Base-by-base conservation (phyloP, 2,113 vertebrate species). In the Tetrax tetrax region DNA sequence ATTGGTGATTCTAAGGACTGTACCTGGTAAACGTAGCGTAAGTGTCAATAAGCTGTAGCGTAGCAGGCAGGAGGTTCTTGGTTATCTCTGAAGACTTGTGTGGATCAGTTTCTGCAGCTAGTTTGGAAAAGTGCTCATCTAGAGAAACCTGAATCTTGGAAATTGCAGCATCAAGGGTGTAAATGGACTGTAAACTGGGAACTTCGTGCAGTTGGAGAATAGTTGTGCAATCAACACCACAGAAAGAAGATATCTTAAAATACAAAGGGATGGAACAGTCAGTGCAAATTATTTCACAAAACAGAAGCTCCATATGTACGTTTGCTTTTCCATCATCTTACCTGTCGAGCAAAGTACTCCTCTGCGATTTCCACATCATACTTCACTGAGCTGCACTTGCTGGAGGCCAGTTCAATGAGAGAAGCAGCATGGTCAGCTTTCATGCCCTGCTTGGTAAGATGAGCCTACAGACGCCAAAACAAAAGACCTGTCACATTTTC, bases 91-190 rank as follows among this genome's bases (percentile, higher is more conserved):
- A 98, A 17, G 99, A 98, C 60, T 99, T 99, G 35, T 98, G 98
- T 2, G 98, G 97, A 61, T 99, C 99, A 0, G 98, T 98, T 94
- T 99, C 99, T 15, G 99, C 98, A 28, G 99, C 99, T 93, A 99
- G 97, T 95, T 99, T 99, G 68, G 99, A 99, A 97, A 99, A 98
- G 97, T 99, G 99, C 76, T 99, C 99, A 93, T 99, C 99, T 51
- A 99, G 96, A 77, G 99, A 99, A 95, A 99, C 99, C 92, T 99
- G 99, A 47, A 99, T 99, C 97, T 99, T 99, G 29, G 99, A 99
- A 91, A 99, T 98, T 50, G 99, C 99, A 3, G 99, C 99, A 87
- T 99, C 99, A 33, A 99, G 98, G 19, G 99, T 99, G 71, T 99
- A 99, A 96, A 99, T 99, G 76, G 99, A 98, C 94, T 99, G 99